phyloP scores from a whole-genome alignment of 92 coral and sea anemone species.

The Phymanthus crucifer region DNA sequence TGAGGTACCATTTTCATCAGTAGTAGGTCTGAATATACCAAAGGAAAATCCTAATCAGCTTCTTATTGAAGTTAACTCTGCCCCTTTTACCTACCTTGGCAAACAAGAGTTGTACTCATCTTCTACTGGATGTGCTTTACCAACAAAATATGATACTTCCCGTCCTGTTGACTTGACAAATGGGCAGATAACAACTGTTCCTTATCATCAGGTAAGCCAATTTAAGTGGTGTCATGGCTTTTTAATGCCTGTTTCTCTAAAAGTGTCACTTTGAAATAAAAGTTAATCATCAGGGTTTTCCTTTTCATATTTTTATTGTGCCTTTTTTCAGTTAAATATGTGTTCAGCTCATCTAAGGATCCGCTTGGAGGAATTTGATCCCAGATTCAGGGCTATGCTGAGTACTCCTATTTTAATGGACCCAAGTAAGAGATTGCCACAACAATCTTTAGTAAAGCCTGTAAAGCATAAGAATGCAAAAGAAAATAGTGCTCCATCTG shows the following conservation, averaged over 20 bases:
- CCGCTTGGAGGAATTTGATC: constrained; percentile 54
- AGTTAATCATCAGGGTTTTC: no score
- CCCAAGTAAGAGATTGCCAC: constrained; percentile 33
- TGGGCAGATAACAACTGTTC: constrained; percentile 53
- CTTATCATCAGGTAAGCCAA: constrained; percentile 60
- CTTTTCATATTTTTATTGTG: background rate
- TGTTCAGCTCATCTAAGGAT: constrained; percentile 32
- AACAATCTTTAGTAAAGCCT: constrained; percentile 12
- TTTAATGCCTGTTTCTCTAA: no score
- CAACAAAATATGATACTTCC: constrained; percentile 43
- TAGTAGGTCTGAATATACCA: constrained; percentile 57
- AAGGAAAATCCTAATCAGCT: constrained; percentile 38
- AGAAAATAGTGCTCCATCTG: constrained; percentile 19
- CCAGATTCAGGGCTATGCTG: constrained; percentile 60
- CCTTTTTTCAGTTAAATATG: constrained; percentile 25
- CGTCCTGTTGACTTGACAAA: constrained; percentile 55
- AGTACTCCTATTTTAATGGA: constrained; percentile 56
- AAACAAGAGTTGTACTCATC: constrained; percentile 32
- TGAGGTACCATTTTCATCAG: constrained; percentile 62
- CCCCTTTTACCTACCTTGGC: constrained; percentile 62
- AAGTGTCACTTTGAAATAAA: no score
- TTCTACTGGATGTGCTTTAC: constrained; percentile 28
- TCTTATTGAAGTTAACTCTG: constrained; percentile 56
- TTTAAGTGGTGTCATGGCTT: background rate
- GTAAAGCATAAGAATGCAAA: constrained; percentile 39